Evolutionary conservation across 2,113 vertebrate species (phyloP), one percentile per base, ranked within the genome.

Genomic region (Fulica atra): DNA sequence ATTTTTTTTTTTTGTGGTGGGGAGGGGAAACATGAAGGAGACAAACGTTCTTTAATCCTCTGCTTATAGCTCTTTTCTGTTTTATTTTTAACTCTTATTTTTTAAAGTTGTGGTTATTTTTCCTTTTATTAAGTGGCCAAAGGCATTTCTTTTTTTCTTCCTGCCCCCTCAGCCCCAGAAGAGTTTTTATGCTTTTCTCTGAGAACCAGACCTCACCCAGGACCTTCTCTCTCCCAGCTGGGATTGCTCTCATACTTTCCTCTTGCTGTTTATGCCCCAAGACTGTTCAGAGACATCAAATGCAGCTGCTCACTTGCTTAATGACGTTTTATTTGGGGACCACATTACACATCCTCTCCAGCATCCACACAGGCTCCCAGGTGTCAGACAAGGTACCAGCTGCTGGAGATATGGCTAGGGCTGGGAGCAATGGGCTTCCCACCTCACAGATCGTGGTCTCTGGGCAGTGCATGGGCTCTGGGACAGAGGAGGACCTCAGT

Each of bases 11-110:
- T 92, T 87, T 96, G 90, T 96, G 92, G 92, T 71, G 72, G 76
- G 60, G 53, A 92, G 72, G 64, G 77, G 31, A 96, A 95, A 97
- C 79, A 93, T 93, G 93, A 97, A 96, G 92, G 82, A 68, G 38
- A 94, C 80, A 94, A 94, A 92, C 36, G 13, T 74, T 76, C 96
- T 97, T 97, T 97, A 94, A 95, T 96, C 90, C 60, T 94, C 64
- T 81, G 56, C 90, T 95, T 88, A 90, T 81, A 95, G 76, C 29
- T 66, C 3, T 71, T 81, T 81, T 93, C 82, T 84, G 33, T 40
- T 96, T 95, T 94, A 96, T 95, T 97, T 96, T 96, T 95, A 96
- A 94, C 77, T 80, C 64, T 71, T 78, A 5, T 81, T 94, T 94
- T 92, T 94, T 18, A 10, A 92, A 88, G 86, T 25, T 88, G 92